Base-by-base conservation (phyloP, 2,888 invertebrate species). In the Tenthredo livida region DNA sequence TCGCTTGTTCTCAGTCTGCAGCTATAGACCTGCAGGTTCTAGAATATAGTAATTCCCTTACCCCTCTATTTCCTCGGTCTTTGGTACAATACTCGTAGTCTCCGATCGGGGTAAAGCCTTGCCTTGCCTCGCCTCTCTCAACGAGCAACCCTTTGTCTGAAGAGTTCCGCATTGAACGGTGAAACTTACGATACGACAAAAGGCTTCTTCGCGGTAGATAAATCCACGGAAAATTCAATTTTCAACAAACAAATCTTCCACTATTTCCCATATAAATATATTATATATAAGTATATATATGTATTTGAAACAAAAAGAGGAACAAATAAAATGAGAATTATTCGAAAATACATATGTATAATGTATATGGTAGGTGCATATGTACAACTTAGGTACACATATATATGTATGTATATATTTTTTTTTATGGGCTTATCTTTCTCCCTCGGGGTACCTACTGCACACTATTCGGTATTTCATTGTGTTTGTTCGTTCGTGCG, bases 171-270 rank as follows among this genome's bases (percentile, higher is more conserved):
- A 80, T 77, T 40, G 80, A 80, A 80, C 37, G 80, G 80, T 37
- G 21, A 87, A 88, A 89, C 88, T 89, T 86, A 84, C 86, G 84
- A 83, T 61, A 73, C 87, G 87, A 89, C 90, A 90, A 90, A 90
- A 89, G 88, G 88, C 87, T 89, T 88, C 89, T 89, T 89, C 85
- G 87, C 85, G 85, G 88, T 80, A 61, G 88, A 91, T 90, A 89
- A 91, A 90, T 90, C 87, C 89, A 86, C 86, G 87, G 88, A 87
- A 89, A 90, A 88, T 87, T 86, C 88, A 89, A 89, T 88, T 90
- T 90, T 90, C 61, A 80, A 21, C 10, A 58, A 80, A 80, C 21
- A 40, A 17, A 33, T 67, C 15, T 67, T 1, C 33, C 33, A 4
- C 67, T 6, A 17, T n/a, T 6, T n/a, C 7, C 5, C 17, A 33